Base-by-base conservation (phyloP, 2,888 invertebrate species). In the Galerucella nymphaeae region DNA sequence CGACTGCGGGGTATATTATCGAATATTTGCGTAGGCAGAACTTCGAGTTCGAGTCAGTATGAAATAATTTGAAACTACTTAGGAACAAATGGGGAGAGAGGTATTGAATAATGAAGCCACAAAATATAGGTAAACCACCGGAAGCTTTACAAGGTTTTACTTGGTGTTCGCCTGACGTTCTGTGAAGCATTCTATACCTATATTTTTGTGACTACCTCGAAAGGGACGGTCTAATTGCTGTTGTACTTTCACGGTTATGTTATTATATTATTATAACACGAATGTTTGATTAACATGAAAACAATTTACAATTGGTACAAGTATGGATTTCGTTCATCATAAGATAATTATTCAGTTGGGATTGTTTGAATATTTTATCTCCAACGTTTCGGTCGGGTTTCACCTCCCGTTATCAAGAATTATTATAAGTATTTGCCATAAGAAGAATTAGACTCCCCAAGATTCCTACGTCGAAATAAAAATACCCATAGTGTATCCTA, bases 101-200 rank as follows among this genome's bases (percentile, higher is more conserved):
- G 57, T 70, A 70, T 70, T 70, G 70, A 70, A 70, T 70, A 70
- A 50, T 70, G 70, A 70, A 70, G 70, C 70, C 70, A 45, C 70
- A 70, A 70, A 70, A 70, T 70, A 63, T 70, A 70, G 70, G 70
- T 70, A 70, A 70, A 70, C 70, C 70, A 70, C 70, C 70, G 70
- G 70, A 70, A 70, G 70, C 70, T 63, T 42, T 57, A 63, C 70
- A 63, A 70, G 70, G 70, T 70, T 70, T 70, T 70, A 63, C 63
- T 67, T 67, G 50, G 59, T 66, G 66, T 66, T 66, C 30, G 66
- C 41, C 59, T 68, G 50, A 45, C 70, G 8, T 53, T 69, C 62
- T 55, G 20, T 63, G 38, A 23, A 45, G 23, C 42, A 61, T 61
- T 61, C 18, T 62, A 42, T 42, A 62, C 61, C 61, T 62, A 59